These are phyloP conservation scores for Cephus cinctus DNA, from an alignment of 1,140 invertebrate genomes.

Conservation along the genomic window DNA sequence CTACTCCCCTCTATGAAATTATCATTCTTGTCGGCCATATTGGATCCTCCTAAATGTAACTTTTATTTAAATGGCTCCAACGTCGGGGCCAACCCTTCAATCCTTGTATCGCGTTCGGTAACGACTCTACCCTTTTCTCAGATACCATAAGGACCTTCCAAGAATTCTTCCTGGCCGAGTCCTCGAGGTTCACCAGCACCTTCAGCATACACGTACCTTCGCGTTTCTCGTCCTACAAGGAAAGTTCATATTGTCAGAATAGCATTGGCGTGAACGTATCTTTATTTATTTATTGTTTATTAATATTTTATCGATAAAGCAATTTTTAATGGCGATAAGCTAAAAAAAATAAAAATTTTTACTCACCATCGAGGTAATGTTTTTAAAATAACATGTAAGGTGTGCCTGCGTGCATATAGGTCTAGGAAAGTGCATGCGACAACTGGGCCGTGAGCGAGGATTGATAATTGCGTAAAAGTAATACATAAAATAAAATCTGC, in stretches of 20 bases:
- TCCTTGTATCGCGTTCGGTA: slow-evolving; percentile 40
- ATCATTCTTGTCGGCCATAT: slow-evolving; percentile 35
- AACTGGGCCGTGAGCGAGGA: slow-evolving; percentile 29
- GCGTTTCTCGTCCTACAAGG: slow-evolving; percentile 22
- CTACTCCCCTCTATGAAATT: slow-evolving; percentile 21
- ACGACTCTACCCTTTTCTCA: slow-evolving; percentile 26
- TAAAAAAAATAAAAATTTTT: slow-evolving; percentile 14
- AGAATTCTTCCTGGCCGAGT: slow-evolving; percentile 23
- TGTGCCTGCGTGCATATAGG: slow-evolving; percentile 30
- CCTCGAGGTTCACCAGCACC: slow-evolving; percentile 19
- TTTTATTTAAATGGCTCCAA: slow-evolving; percentile 42
- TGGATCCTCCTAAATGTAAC: slow-evolving; percentile 41
- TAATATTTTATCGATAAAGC: background rate
- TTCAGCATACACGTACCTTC: slow-evolving; percentile 42
- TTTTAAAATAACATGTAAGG: slow-evolving; percentile 24
- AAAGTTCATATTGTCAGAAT: slow-evolving; percentile 1
- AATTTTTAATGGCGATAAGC: background rate
- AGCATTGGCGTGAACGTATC: background rate
- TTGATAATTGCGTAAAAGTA: slow-evolving; percentile 9
- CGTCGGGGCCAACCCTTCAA: slow-evolving; percentile 49
- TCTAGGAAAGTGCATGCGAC: slow-evolving; percentile 33
- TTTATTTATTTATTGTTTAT: background rate
- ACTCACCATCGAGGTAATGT: slow-evolving; percentile 41
- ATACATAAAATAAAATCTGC: background rate
- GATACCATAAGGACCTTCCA: slow-evolving; percentile 45